phyloP scores from a whole-genome alignment of 1,140 invertebrate genomes.

The Trissolcus basalis region DNA sequence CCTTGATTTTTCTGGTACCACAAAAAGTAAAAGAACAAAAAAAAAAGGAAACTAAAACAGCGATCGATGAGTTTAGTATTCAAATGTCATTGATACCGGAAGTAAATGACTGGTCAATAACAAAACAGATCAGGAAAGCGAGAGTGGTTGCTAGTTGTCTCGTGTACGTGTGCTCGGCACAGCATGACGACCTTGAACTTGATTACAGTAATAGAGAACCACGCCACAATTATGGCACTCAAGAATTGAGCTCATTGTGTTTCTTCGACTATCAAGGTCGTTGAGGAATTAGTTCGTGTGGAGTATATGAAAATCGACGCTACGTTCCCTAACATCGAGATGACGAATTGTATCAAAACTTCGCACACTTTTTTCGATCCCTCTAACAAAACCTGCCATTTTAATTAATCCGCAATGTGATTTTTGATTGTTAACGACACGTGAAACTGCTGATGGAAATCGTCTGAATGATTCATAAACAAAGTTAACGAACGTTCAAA shows the following conservation, averaged over 20 bases:
- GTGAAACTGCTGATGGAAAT: constrained; percentile 14
- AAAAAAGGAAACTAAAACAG: neutral
- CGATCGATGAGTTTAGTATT: neutral
- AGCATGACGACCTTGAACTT: constrained; percentile 72
- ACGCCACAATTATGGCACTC: constrained; percentile 52
- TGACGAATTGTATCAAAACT: no score
- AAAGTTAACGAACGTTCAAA: no score
- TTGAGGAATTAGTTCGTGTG: constrained; percentile 33
- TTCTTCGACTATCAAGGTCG: constrained; percentile 47
- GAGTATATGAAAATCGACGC: constrained; percentile 16
- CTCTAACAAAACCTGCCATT: no score
- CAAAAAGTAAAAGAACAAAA: no score
- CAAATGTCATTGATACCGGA: constrained; percentile 30
- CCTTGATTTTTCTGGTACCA: no score
- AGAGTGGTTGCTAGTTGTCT: constrained; percentile 28
- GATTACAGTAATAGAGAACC: constrained; percentile 56
- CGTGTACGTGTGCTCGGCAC: constrained; percentile 41
- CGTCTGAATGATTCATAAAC: neutral
- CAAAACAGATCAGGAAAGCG: constrained; percentile 44
- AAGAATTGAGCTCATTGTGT: constrained; percentile 48
- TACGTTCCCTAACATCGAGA: no score
- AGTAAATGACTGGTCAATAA: constrained; percentile 40
- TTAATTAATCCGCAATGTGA: constrained; percentile 10
- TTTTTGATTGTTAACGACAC: constrained; percentile 28
- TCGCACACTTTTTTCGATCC: no score